Base-by-base conservation (phyloP, 2,888 invertebrate species). In the Catocala nupta region DNA sequence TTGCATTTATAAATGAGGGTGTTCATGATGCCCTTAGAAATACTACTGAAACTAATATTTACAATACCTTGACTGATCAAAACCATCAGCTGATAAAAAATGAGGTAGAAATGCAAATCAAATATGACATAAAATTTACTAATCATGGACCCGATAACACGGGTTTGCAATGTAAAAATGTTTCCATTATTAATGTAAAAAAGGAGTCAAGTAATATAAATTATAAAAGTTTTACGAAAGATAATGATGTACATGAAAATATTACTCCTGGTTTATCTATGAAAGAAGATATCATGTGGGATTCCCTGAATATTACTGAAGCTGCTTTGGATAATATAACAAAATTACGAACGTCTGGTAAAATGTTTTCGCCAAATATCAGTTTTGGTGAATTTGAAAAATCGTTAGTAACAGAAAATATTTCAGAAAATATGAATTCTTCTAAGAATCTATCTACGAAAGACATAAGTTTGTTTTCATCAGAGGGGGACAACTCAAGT, bases 401-500 rank as follows among this genome's bases (percentile, higher is more conserved):
- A 72, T 67, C 73, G 64, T 34, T 62, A 39, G 64, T 34, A 55
- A 42, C 63, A 51, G 71, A 68, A 36, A 72, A 63, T 58, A 52
- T 55, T 5, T 63, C 63, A 55, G 71, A 72, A 52, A 78, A 72
- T 52, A 58, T 68, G 43, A 71, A 68, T 55, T 64, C 65, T 7
- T 76, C 77, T 39, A 84, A 85, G 75, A 71, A 67, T 55, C 70
- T 62, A 25, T 81, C 85, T 9, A 71, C 77, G 4, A 91, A 89
- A 83, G 93, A 92, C 70, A 70, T 90, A 42, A 93, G 92, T 77
- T 77, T 93, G 43, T 92, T 93, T 83, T 92, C 93, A 43, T 90
- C 90, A 5, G 94, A 94, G 54, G 92, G 90, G 44, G 91, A 93
- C 56, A 94, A 93, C 85, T 94, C 95, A 3, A 95, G 92, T 83